Conservation (phyloP, 35 echinoderm and acorn worm species). For the Acanthaster planci region DNA sequence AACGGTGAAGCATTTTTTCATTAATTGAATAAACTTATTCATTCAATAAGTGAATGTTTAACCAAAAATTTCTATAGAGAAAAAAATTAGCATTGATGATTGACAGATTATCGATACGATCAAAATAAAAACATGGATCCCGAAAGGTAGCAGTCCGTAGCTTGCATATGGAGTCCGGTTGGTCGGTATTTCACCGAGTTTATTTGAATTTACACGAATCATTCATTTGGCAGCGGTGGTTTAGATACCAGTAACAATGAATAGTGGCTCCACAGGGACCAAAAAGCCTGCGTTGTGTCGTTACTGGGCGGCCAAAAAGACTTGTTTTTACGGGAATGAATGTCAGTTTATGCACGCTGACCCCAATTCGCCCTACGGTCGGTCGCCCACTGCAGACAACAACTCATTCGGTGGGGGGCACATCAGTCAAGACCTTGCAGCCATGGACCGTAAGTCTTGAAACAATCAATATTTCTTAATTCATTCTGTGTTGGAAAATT, state of each 20-base stretch:
- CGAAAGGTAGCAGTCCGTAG: slow-evolving; percentile 19
- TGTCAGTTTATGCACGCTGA: slow-evolving; percentile 57
- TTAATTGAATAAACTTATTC: not conserved
- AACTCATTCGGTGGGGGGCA: not conserved
- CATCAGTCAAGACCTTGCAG: slow-evolving; percentile 36
- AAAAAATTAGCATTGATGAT: slow-evolving; percentile 15
- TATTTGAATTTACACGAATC: not conserved
- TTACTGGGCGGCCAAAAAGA: slow-evolving; percentile 47
- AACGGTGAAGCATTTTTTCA: not conserved
- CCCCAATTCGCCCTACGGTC: slow-evolving; percentile 20
- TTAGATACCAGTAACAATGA: slow-evolving; percentile 25
- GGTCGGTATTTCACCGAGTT: slow-evolving; percentile 20
- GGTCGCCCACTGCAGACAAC: not conserved
- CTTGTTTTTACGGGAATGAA: slow-evolving; percentile 55
- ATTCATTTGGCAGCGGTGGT: not conserved
- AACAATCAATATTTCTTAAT: too few species aligned
- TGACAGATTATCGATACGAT: not conserved
- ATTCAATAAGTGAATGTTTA: not conserved
- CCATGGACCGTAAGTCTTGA: slow-evolving; percentile 38
- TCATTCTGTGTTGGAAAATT: too few species aligned
- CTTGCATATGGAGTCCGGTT: slow-evolving; percentile 31
- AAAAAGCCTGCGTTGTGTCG: slow-evolving; percentile 48
- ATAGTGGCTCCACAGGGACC: slow-evolving; percentile 23
- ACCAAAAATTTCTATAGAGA: not conserved
- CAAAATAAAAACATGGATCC: slow-evolving; percentile 41